Percentiles rank a stretch among this genome's conserved stretches.
phyloP scores from a whole-genome alignment of 2,888 invertebrate species.

The Carcina quercana region DNA sequence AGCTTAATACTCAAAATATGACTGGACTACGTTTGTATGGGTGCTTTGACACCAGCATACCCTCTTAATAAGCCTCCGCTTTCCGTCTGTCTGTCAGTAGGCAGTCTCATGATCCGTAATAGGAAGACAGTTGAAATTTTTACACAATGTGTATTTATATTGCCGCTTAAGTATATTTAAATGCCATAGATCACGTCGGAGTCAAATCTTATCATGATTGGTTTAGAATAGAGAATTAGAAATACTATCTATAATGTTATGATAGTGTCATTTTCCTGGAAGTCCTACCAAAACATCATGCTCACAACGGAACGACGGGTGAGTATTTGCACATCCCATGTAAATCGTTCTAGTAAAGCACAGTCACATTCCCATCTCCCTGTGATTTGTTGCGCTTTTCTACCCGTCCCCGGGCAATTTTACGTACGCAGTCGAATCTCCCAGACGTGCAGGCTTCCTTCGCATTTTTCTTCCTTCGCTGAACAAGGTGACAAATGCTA shows the following conservation, averaged over 20 bases:
- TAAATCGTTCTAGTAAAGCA: constrained; percentile 8
- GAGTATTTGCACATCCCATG: constrained; percentile 3
- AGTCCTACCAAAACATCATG: background rate
- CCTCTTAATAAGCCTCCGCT: no score
- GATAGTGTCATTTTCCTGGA: background rate
- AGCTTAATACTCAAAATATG: no score
- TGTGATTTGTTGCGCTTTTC: constrained; percentile 10
- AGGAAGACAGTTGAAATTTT: no score
- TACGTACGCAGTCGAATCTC: constrained; percentile 5
- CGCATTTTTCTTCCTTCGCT: constrained; percentile 4
- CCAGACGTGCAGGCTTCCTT: background rate
- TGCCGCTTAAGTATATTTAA: no score
- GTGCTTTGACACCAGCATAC: no score
- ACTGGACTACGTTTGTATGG: no score
- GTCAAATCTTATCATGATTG: background rate
- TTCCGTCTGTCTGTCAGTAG: no score
- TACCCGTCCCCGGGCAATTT: constrained; percentile 4
- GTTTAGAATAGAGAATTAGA: background rate
- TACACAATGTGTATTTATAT: no score
- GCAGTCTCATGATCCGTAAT: no score
- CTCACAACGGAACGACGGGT: background rate
- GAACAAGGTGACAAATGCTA: constrained; percentile 3
- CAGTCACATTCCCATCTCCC: constrained; percentile 6
- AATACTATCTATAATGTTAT: background rate
- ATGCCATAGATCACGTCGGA: no score